Percentiles rank a stretch among this genome's conserved stretches.
These are phyloP conservation scores for Vespertilio murinus DNA, from an alignment of 2,797 vertebrate genomes.

Conservation along the genomic window DNA sequence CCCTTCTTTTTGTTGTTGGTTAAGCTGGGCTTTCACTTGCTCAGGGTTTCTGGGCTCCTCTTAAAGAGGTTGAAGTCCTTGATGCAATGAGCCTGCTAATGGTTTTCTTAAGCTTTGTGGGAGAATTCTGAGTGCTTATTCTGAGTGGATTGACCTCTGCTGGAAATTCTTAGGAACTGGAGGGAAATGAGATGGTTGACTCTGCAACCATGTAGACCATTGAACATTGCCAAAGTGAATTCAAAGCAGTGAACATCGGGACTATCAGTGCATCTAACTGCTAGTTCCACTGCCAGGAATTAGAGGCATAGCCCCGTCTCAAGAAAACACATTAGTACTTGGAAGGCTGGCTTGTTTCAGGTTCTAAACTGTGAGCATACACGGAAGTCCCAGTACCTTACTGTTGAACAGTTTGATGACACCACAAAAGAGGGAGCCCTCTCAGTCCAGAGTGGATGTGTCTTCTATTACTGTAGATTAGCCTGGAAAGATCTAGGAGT, in stretches of 20 bases:
- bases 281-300: not conserved
- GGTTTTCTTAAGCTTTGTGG: not conserved
- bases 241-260: not conserved
- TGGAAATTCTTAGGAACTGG: not conserved
- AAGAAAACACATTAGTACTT: not conserved
- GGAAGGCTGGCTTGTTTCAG: not conserved
- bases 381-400: not conserved
- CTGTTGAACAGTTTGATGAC: not conserved
- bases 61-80: not conserved
- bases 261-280: not conserved
- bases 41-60: not conserved
- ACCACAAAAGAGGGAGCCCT: not conserved
- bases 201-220: not conserved
- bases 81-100: not conserved
- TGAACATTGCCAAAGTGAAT: not conserved
- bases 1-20: not conserved
- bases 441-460: not conserved
- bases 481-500: not conserved
- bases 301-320: accelerated
- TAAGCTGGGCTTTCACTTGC: not conserved
- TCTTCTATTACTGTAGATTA: not conserved
- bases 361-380: not conserved
- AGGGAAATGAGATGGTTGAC: not conserved
- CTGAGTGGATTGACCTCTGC: not conserved
- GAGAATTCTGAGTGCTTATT: not conserved